Base-by-base conservation (phyloP, 1,140 invertebrate species). In the Hycleus phaleratus region DNA sequence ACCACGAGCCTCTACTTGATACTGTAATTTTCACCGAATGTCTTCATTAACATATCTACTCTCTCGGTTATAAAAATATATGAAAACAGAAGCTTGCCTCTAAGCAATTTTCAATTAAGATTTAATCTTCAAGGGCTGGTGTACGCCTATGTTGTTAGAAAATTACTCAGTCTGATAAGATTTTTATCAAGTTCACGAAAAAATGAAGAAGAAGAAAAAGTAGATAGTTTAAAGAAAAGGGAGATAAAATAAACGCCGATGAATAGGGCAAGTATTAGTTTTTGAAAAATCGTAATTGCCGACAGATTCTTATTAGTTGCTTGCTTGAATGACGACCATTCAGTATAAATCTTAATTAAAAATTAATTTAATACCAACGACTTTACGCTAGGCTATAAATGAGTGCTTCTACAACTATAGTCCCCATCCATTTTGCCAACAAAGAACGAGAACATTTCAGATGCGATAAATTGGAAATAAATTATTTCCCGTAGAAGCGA, bases 331-430 rank as follows among this genome's bases (percentile, higher is more conserved):
- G 56, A 50, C 56, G 56, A 50, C 56, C 56, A 50, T 50, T 46
- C 40, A 44, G 56, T 45, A 57, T 57, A 57, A 57, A 57, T 57
- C 56, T 57, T 57, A 57, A 57, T 57, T 57, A 57, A 57, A 57
- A 57, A 57, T 57, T 57, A 57, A 57, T 57, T 57, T 57, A 57
- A 57, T 46, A 57, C 47, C 47, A 39, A 40, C 47, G 38, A 47
- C 38, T 49, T 26, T 12, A 56, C 54, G 42, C 42, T 39, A 39
- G 40, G 38, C 54, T 45, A 53, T 46, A 46, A 53, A 53, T 12
- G 42, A 53, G 51, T 53, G 25, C 51, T 26, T 44, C 38, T 51
- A 26, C 32, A 32, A 32, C 32, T 32, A 32, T 32, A 32, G 32
- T 32, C 32, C 32, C 32, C 32, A 32, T 32, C 32, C 32, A 32